Conservation (phyloP, 1,140 invertebrate species). For the Euura saliciscinereae region DNA sequence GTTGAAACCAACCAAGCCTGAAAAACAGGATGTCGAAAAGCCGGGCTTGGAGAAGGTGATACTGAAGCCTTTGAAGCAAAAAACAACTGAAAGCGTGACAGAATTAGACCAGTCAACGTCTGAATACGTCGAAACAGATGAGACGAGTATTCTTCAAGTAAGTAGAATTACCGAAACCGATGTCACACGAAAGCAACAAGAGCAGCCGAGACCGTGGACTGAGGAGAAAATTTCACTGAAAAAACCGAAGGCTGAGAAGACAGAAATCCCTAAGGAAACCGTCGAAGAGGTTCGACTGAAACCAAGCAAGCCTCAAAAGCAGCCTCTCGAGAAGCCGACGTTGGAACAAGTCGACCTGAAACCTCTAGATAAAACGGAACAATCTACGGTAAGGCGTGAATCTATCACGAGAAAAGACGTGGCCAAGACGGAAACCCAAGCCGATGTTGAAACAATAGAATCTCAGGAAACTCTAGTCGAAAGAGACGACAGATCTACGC, state of each 20-base stretch:
- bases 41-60: slow-evolving; percentile 47
- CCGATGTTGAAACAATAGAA: slow-evolving; percentile 11
- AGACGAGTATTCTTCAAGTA: slow-evolving; percentile 21
- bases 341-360: slow-evolving; percentile 53
- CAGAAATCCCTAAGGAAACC: slow-evolving; percentile 44
- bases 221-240: slow-evolving; percentile 54
- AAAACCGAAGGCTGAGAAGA: slow-evolving; percentile 40
- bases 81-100: not conserved
- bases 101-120: not conserved
- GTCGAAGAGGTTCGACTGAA: slow-evolving; percentile 58
- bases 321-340: slow-evolving; percentile 34
- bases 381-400: not conserved
- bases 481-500: not conserved
- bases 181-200: slow-evolving; percentile 45
- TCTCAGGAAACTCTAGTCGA: not conserved
- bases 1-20: slow-evolving; percentile 59
- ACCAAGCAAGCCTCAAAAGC: slow-evolving; percentile 54
- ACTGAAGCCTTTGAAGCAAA: slow-evolving; percentile 12
- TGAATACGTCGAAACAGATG: slow-evolving; percentile 30
- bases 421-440: not conserved
- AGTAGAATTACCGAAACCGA: slow-evolving; percentile 23
- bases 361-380: slow-evolving; percentile 42
- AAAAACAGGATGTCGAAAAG: slow-evolving; percentile 40
- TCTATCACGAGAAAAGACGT: not conserved
- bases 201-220: slow-evolving; percentile 60